Base-by-base conservation (phyloP, 2,888 invertebrate species). In the Acanthosepion esculentum region DNA sequence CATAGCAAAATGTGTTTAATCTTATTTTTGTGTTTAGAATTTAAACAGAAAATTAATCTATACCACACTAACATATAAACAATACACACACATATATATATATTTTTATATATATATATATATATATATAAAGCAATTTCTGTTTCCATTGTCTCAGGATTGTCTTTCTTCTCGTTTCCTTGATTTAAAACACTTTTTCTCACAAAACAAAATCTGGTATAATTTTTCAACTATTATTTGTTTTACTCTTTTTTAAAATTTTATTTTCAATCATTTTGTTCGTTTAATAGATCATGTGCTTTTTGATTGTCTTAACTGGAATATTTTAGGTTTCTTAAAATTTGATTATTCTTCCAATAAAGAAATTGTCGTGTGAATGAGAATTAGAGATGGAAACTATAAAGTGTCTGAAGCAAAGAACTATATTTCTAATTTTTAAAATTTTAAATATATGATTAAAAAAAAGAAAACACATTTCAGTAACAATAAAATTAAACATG, bases 21-120 rank as follows among this genome's bases (percentile, higher is more conserved):
- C n/a, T 59, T 59, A 59, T 78, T 78, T 78, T 78, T 78, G 78
- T 78, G 78, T 78, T 18, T 78, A 78, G 78, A 78, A n/a, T 78
- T 78, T 33, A 78, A 78, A 78, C n/a, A 10, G 33, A 33, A n/a
- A 78, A 78, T 15, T 15, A 78, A 78, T 78, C n/a, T n/a, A 33
- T 15, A 78, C 3, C n/a, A n/a, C n/a, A 78, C n/a, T 78, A 15
- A 78, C 78, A n/a, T 15, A 78, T 15, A 78, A 78, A 18, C 78
- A 78, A 12, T 41, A 41, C 3, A 41, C 3, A 41, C 3, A 41
- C 3, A 41, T 41, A 41, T 41, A 41, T 41, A 41, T 41, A 41
- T 41, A 41, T n/a, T n/a, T n/a, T n/a, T n/a, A n/a, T 41, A 41
- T 41, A 41, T 41, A 41, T 41, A 41, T 41, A 41, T 41, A 59